phyloP scores from a whole-genome alignment of 2,797 vertebrate species.

The Taeniopygia guttata region DNA sequence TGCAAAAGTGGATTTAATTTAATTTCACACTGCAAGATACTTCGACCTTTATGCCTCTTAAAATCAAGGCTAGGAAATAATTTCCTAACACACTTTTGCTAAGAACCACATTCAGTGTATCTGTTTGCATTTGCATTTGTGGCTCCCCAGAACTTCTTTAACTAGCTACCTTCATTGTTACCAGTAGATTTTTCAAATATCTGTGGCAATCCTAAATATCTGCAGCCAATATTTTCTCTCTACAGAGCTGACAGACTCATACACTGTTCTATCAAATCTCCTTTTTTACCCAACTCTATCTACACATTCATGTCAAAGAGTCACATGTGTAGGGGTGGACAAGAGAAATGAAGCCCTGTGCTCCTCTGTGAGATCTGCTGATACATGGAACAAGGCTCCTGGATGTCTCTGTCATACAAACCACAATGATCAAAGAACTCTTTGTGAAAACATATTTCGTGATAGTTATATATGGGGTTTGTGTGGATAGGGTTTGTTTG shows the following conservation, averaged over 20 bases:
- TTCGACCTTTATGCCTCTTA: neutral
- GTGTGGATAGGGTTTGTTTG: neutral
- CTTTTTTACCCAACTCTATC: neutral
- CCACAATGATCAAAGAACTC: neutral
- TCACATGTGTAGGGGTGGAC: rapidly evolving
- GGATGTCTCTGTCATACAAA: neutral
- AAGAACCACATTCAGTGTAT: neutral
- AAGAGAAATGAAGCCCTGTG: neutral
- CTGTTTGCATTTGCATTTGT: neutral
- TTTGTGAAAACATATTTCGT: neutral
- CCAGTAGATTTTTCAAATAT: neutral
- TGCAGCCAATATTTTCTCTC: neutral
- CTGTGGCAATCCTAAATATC: neutral
- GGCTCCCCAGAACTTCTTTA: neutral
- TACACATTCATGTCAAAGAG: neutral
- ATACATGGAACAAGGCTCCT: neutral
- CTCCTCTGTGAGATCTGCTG: neutral
- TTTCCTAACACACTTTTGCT: neutral
- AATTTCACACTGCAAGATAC: neutral
- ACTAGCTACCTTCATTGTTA: neutral
- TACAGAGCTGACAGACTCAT: neutral
- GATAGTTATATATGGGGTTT: neutral
- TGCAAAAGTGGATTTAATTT: neutral
- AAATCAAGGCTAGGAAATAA: neutral
- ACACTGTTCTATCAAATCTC: neutral